Conservation (phyloP, 2,888 invertebrate genomes). For the Sturmia bella region DNA sequence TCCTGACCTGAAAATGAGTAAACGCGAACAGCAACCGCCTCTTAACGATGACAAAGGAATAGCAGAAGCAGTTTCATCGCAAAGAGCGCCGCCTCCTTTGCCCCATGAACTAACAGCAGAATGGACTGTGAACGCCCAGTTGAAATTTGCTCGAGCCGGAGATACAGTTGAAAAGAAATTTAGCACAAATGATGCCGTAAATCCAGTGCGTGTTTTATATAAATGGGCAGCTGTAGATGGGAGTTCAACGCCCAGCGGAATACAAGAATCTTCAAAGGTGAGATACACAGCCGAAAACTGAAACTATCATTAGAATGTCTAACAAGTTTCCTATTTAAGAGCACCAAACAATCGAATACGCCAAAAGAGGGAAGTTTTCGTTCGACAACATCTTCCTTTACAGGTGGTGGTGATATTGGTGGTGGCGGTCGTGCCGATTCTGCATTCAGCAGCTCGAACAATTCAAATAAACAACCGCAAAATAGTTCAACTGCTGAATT, state of each 20-base stretch:
- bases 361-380: slow-evolving; percentile 77
- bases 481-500: slow-evolving; percentile 12
- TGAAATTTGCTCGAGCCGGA: slow-evolving; percentile 84
- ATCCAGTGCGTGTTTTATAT: slow-evolving; percentile 81
- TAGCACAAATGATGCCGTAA: slow-evolving; percentile 76
- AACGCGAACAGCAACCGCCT: slow-evolving; percentile 12
- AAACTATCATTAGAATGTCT: background rate
- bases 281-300: too few species aligned
- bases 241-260: slow-evolving; percentile 43
- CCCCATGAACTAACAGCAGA: slow-evolving; percentile 83
- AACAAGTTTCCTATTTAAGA: slow-evolving; percentile 19
- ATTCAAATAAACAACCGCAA: slow-evolving; percentile 73
- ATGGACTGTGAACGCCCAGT: slow-evolving; percentile 87
- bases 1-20: slow-evolving; percentile 45
- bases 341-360: slow-evolving; percentile 14
- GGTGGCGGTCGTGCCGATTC: slow-evolving; percentile 80
- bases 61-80: slow-evolving; percentile 38
- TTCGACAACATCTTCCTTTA: slow-evolving; percentile 79
- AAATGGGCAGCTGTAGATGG: slow-evolving; percentile 83
- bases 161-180: slow-evolving; percentile 77
- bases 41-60: slow-evolving; percentile 51
- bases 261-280: slow-evolving; percentile 55
- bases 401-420: slow-evolving; percentile 83
- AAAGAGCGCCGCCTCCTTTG: slow-evolving; percentile 72
- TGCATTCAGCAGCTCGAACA: slow-evolving; percentile 82